These are phyloP conservation scores for Ctenopoma multispine DNA, from an alignment of 2,797 vertebrate genomes.

Conservation along the genomic window DNA sequence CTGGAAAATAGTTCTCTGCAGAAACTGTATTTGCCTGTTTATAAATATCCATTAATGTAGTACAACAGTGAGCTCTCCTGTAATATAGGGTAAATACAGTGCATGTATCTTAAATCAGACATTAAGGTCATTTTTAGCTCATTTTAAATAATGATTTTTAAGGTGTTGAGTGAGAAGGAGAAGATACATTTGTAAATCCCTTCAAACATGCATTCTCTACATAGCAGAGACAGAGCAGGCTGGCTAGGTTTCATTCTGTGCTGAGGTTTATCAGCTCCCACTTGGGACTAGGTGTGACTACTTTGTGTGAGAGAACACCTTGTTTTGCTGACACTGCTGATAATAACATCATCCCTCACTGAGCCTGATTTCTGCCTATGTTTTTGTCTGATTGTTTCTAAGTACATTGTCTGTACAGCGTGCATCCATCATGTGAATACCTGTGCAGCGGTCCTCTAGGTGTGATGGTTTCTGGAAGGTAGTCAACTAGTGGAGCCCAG, in stretches of 20 bases:
- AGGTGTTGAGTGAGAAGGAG: conserved; percentile 12
- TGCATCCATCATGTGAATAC: conserved; percentile 73
- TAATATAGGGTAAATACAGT: neutral
- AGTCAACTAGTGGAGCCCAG: conserved; percentile 98
- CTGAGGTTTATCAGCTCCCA: conserved; percentile 37
- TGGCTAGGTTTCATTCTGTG: conserved; percentile 32
- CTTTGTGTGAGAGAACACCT: conserved; percentile 21
- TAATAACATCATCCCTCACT: neutral
- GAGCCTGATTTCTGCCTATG: neutral
- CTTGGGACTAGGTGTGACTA: conserved; percentile 32
- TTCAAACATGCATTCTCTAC: conserved; percentile 27
- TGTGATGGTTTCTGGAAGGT: conserved; percentile 97
- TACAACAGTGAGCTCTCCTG: neutral
- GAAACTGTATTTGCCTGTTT: neutral
- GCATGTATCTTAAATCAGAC: neutral
- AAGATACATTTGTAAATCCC: neutral
- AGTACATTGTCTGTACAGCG: neutral
- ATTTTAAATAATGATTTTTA: conserved; percentile 16
- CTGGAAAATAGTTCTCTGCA: neutral
- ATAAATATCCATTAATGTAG: neutral
- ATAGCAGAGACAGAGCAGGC: conserved; percentile 25
- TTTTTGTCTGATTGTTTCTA: neutral
- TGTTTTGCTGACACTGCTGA: conserved; percentile 32
- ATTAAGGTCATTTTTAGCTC: neutral
- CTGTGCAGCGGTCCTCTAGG: conserved; percentile 95